Evolutionary conservation across 2,888 invertebrate species (phyloP).

Genomic region (Notodonta dromedarius): DNA sequence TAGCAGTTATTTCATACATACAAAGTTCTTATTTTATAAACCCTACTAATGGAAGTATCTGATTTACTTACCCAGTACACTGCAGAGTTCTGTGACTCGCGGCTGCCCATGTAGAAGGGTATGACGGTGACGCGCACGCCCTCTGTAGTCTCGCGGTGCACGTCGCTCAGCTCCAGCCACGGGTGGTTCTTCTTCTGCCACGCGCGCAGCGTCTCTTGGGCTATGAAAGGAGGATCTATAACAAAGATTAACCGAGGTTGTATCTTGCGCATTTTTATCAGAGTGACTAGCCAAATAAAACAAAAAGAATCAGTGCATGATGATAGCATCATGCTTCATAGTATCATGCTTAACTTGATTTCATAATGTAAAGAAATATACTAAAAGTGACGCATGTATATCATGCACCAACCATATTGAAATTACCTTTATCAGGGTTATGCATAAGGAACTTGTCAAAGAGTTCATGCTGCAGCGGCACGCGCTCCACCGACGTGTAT

Average conservation of each 20-base stretch:
- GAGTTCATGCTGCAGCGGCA: slow-evolving; percentile 96
- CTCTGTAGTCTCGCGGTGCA: slow-evolving; percentile 98
- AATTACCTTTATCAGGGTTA: slow-evolving; percentile 86
- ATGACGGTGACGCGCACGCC: slow-evolving; percentile 98
- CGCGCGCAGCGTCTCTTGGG: slow-evolving; percentile 95
- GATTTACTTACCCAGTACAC: slow-evolving; percentile 92
- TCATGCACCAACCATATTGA: too few species aligned
- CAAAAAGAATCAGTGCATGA: too few species aligned
- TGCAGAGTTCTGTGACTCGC: slow-evolving; percentile 95
- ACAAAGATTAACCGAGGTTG: background rate
- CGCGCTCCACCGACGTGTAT: slow-evolving; percentile 93
- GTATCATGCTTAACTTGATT: too few species aligned
- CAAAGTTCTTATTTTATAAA: too few species aligned
- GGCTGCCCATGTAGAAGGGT: slow-evolving; percentile 98
- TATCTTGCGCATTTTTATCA: too few species aligned
- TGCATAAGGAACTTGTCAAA: slow-evolving; percentile 97
- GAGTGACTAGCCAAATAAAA: too few species aligned
- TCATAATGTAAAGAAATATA: too few species aligned
- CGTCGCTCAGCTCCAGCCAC: slow-evolving; percentile 98
- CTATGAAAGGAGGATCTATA: slow-evolving; percentile 92
- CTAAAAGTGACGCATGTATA: too few species aligned
- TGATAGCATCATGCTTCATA: too few species aligned
- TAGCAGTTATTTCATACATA: too few species aligned
- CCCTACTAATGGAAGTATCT: background rate
- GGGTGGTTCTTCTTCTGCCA: slow-evolving; percentile 99